Conservation (phyloP, 2,113 vertebrate species). For the Colistium nudipinnis region DNA sequence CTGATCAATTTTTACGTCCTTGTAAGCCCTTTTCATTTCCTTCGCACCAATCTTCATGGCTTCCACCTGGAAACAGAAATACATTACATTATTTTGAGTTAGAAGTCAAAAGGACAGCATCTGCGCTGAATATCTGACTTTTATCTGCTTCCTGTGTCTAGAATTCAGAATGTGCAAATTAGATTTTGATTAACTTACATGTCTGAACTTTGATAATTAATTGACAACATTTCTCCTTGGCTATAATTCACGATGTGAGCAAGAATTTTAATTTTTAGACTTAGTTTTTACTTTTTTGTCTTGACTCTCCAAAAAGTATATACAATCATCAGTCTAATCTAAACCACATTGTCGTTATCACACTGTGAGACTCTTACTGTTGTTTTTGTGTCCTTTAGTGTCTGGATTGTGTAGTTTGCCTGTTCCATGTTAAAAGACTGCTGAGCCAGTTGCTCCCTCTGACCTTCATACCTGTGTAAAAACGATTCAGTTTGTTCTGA, state of each 20-base stretch:
- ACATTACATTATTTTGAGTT: background rate
- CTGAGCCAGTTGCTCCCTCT: constrained; percentile 94
- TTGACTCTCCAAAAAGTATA: background rate
- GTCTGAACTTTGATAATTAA: too few species aligned
- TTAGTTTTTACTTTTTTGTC: too few species aligned
- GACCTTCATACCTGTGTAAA: constrained; percentile 91
- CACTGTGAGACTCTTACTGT: constrained; percentile 83
- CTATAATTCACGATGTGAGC: background rate
- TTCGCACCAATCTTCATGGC: constrained; percentile 98
- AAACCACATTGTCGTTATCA: background rate
- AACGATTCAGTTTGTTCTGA: background rate
- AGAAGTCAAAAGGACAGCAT: background rate
- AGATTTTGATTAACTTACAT: background rate
- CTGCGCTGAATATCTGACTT: background rate
- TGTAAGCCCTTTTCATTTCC: constrained; percentile 99
- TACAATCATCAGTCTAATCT: background rate
- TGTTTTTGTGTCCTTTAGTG: constrained; percentile 97
- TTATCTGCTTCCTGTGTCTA: background rate
- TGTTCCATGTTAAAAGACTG: constrained; percentile 99
- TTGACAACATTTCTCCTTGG: too few species aligned
- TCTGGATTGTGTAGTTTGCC: constrained; percentile 98
- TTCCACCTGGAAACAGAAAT: constrained; percentile 86
- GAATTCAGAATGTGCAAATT: too few species aligned
- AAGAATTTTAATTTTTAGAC: too few species aligned
- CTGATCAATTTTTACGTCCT: constrained; percentile 95